phyloP scores from a whole-genome alignment of 2,113 vertebrate species.

The Brevimyrus niger region DNA sequence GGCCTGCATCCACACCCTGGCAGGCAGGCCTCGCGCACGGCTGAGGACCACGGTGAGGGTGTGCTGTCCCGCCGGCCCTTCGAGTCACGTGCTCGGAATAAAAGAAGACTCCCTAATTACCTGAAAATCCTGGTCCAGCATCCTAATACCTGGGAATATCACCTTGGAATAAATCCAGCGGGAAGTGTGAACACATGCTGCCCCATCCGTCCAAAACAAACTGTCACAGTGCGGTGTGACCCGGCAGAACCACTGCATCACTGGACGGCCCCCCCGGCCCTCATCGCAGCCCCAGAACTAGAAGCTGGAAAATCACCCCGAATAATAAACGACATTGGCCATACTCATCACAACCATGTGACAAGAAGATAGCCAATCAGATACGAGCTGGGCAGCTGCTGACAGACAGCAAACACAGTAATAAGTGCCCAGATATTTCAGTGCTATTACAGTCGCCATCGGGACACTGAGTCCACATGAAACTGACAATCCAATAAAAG shows the following conservation, averaged over 20 bases:
- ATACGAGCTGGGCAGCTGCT: conserved; percentile 49
- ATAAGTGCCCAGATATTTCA: conserved; percentile 66
- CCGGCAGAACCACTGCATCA: conserved; percentile 30
- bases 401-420: conserved; percentile 60
- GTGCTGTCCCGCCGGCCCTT: background rate
- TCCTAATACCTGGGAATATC: background rate
- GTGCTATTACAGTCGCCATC: conserved; percentile 65
- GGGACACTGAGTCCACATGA: conserved; percentile 44
- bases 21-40: background rate
- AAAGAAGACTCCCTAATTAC: background rate
- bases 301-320: conserved; percentile 41
- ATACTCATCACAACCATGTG: background rate
- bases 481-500: conserved; percentile 66
- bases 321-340: conserved; percentile 28
- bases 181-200: background rate
- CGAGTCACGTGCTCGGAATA: background rate
- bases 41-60: background rate
- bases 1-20: conserved; percentile 42
- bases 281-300: conserved; percentile 45
- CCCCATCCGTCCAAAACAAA: conserved; percentile 39
- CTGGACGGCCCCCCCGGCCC: conserved; percentile 38
- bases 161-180: background rate
- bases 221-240: conserved; percentile 40
- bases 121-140: background rate
- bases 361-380: conserved; percentile 36